Percentiles rank a stretch among this genome's conserved stretches.
Evolutionary conservation across 2,113 vertebrate genomes (phyloP).

Genomic region (Aphyosemion australe): DNA sequence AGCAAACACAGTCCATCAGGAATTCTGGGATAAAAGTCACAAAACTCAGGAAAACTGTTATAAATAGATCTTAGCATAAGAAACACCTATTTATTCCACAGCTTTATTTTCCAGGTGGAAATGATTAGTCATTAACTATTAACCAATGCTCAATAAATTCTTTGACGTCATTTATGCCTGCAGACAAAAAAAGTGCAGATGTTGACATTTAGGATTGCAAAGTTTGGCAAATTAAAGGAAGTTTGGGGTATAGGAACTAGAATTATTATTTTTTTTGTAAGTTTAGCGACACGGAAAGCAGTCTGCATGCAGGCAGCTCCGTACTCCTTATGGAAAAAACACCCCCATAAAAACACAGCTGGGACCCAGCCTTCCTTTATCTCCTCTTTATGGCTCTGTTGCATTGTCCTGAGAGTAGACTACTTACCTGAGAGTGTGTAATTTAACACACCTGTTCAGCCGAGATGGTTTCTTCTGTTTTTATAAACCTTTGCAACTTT

Average conservation of each 20-base stretch:
- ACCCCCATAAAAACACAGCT: neutral
- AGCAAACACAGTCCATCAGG: neutral
- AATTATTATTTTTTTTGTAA: neutral
- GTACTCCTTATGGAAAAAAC: neutral
- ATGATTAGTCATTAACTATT: slow-evolving; percentile 8
- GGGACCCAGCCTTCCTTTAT: neutral
- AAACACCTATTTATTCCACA: no score
- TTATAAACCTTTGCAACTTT: no score
- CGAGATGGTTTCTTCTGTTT: no score
- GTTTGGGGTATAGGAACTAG: no score
- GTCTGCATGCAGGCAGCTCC: slow-evolving; percentile 1
- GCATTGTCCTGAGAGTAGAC: neutral
- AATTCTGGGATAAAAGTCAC: neutral
- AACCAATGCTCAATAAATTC: neutral
- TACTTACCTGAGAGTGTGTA: neutral
- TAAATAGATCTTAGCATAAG: no score
- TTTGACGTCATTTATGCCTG: neutral
- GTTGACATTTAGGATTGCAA: neutral
- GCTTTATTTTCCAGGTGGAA: slow-evolving; percentile 2
- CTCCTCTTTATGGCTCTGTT: slow-evolving; percentile 1
- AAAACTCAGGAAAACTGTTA: neutral
- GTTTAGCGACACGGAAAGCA: neutral
- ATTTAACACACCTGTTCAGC: neutral
- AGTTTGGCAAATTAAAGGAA: neutral
- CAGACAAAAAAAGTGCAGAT: neutral